phyloP scores from a whole-genome alignment of 2,797 vertebrate genomes.

The Gila robusta region DNA sequence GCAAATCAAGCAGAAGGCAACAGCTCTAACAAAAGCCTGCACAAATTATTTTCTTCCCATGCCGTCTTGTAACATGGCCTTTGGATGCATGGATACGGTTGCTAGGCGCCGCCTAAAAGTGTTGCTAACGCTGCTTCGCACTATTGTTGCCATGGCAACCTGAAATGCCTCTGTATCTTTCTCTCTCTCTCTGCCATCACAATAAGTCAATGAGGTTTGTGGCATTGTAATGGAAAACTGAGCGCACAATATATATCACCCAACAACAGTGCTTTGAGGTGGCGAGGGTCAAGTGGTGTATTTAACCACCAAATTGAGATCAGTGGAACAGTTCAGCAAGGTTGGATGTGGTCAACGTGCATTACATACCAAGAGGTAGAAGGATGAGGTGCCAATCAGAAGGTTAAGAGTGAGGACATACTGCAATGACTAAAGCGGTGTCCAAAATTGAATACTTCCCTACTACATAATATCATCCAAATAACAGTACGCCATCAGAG shows the following conservation, averaged over 20 bases:
- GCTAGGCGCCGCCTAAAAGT: slow-evolving; percentile 66
- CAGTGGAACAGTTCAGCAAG: slow-evolving; percentile 14
- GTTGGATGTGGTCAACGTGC: slow-evolving; percentile 21
- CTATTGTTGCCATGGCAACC: slow-evolving; percentile 66
- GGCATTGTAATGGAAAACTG: slow-evolving; percentile 35
- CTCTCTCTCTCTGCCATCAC: slow-evolving; percentile 40
- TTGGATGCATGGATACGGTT: slow-evolving; percentile 62
- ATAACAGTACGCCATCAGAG: neutral
- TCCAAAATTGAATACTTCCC: neutral
- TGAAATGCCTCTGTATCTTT: slow-evolving; percentile 57
- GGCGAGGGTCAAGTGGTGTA: slow-evolving; percentile 28
- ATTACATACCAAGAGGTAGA: slow-evolving; percentile 4
- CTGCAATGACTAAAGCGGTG: neutral
- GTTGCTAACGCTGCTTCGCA: slow-evolving; percentile 56
- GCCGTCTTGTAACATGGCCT: slow-evolving; percentile 61
- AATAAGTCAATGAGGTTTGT: slow-evolving; percentile 45
- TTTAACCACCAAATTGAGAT: slow-evolving; percentile 41
- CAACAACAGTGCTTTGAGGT: slow-evolving; percentile 16
- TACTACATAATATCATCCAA: neutral
- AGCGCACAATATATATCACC: slow-evolving; percentile 33
- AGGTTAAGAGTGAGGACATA: neutral
- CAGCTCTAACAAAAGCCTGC: slow-evolving; percentile 39
- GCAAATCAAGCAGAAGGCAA: slow-evolving; percentile 48
- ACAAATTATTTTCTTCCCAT: slow-evolving; percentile 38
- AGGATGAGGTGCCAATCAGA: slow-evolving; percentile 6